Evolutionary conservation across 2,888 invertebrate species (phyloP).

Genomic region (Athrips mouffetella): DNA sequence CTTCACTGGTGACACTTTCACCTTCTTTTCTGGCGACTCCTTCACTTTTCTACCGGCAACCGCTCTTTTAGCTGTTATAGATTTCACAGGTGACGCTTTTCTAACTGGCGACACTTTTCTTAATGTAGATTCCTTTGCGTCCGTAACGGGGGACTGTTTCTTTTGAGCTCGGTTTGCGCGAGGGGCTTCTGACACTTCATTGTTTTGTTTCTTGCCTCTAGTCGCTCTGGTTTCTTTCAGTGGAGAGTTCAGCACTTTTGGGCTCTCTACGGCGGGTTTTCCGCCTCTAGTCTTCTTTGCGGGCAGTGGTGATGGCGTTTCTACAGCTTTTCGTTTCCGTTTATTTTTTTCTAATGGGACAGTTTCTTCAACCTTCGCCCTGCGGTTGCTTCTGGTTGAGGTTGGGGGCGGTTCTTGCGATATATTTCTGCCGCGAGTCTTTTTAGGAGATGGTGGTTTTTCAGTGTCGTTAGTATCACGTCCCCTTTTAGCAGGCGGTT

Average conservation of each 20-base stretch:
- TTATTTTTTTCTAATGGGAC: conserved; percentile 19
- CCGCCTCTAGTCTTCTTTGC: conserved; percentile 3
- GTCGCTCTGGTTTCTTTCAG: background rate
- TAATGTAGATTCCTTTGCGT: too few species aligned
- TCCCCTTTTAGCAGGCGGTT: conserved; percentile 1
- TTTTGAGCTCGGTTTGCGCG: too few species aligned
- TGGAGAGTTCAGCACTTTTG: background rate
- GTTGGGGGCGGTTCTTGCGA: background rate
- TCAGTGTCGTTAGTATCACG: background rate
- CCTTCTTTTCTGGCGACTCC: background rate
- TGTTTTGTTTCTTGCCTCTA: background rate
- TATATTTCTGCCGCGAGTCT: conserved; percentile 20
- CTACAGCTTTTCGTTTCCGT: conserved; percentile 14
- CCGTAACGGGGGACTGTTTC: too few species aligned
- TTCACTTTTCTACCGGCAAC: too few species aligned
- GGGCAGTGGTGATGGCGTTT: background rate
- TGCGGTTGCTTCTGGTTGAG: background rate
- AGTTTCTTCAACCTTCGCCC: background rate
- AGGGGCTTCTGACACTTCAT: too few species aligned
- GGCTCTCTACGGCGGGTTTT: background rate
- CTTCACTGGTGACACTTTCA: background rate
- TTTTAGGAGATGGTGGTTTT: conserved; percentile 15
- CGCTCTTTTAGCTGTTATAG: too few species aligned
- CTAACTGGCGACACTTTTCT: too few species aligned
- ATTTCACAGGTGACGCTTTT: too few species aligned